Conservation (phyloP, 2,113 vertebrate species). For the Lethenteron camtschaticum region DNA sequence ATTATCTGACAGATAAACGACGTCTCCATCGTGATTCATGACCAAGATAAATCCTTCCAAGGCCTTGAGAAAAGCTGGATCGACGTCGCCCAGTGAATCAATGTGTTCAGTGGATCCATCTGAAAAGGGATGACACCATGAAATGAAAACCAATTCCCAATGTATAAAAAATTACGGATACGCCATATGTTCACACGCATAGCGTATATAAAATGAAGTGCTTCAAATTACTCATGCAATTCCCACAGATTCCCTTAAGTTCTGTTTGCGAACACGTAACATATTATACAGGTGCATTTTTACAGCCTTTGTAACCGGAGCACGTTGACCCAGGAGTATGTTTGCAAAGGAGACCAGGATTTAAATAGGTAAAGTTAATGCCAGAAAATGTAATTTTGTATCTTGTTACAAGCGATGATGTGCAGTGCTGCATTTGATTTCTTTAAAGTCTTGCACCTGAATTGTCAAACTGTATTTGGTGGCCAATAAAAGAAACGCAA, state of each 20-base stretch:
- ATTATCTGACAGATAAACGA: conserved; percentile 77
- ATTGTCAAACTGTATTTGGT: not conserved
- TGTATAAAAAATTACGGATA: not conserved
- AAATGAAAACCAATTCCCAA: not conserved
- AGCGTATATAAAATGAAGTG: too few species aligned
- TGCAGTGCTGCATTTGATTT: not conserved
- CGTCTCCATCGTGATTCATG: conserved; percentile 61
- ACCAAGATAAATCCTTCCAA: conserved; percentile 75
- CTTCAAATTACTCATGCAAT: not conserved
- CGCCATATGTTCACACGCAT: too few species aligned
- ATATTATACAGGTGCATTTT: not conserved
- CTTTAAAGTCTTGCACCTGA: not conserved
- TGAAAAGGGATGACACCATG: not conserved
- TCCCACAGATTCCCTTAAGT: not conserved
- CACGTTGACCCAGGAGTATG: not conserved
- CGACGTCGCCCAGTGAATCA: conserved; percentile 10
- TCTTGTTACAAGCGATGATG: not conserved
- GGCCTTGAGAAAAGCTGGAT: conserved; percentile 41
- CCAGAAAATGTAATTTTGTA: not conserved
- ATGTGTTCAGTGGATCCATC: not conserved
- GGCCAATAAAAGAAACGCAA: not conserved
- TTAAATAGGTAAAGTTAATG: not conserved
- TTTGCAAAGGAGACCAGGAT: conserved; percentile 2
- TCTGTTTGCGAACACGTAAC: too few species aligned
- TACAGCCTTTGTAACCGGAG: not conserved